These are phyloP conservation scores for Pampus argenteus DNA, from an alignment of 2,797 vertebrate genomes.

Conservation along the genomic window DNA sequence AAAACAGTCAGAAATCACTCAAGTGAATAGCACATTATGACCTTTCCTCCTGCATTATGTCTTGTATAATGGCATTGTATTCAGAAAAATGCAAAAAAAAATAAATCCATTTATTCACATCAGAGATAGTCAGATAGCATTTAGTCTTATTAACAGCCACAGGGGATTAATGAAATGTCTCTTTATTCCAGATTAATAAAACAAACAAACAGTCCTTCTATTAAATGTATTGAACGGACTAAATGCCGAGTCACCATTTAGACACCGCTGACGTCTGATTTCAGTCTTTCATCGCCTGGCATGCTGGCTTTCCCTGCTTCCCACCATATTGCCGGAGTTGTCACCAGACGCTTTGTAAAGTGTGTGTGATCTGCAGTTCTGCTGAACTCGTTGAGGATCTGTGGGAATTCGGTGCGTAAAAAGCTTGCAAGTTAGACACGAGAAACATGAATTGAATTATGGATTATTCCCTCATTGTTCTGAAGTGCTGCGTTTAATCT, in stretches of 20 bases:
- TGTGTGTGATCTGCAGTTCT: conserved; percentile 60
- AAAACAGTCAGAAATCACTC: conserved; percentile 44
- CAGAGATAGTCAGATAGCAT: conserved; percentile 10
- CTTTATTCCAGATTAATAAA: not conserved
- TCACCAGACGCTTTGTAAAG: conserved; percentile 54
- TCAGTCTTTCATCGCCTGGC: conserved; percentile 18
- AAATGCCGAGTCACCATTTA: conserved; percentile 39
- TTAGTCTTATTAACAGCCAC: conserved; percentile 29
- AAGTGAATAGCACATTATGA: conserved; percentile 28
- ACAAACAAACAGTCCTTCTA: not conserved
- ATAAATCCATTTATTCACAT: conserved; percentile 31
- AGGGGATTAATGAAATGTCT: conserved; percentile 36
- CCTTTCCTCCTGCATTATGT: conserved; percentile 41
- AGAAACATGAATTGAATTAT: conserved; percentile 53
- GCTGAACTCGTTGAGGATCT: conserved; percentile 50
- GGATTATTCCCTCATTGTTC: conserved; percentile 62
- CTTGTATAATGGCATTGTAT: conserved; percentile 24
- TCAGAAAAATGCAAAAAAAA: conserved; percentile 15
- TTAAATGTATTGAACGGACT: not conserved
- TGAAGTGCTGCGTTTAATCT: conserved; percentile 66
- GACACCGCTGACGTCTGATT: conserved; percentile 24
- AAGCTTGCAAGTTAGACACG: conserved; percentile 56
- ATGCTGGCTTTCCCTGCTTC: conserved; percentile 38
- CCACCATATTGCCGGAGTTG: conserved; percentile 53
- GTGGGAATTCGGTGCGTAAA: conserved; percentile 49